Base-by-base conservation (phyloP, 2,113 vertebrate species). In the Bufo bufo region DNA sequence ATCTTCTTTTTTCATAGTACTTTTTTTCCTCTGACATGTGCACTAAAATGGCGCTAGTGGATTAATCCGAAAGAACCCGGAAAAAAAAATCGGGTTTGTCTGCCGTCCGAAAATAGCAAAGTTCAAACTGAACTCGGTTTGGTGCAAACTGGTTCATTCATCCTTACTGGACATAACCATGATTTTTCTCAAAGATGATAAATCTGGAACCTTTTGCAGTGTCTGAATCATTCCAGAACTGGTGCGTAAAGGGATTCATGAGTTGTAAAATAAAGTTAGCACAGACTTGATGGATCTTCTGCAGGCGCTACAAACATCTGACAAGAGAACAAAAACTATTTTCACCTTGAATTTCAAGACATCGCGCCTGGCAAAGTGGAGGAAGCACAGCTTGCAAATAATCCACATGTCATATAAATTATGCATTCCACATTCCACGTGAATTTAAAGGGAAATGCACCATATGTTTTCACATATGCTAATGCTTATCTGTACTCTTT, bases 311-410 rank as follows among this genome's bases (percentile, higher is more conserved):
- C 43, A 47, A 61, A 16, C 8, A 82, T 16, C 33, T 82, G 80
- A 82, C 33, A 63, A 82, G 43, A 13, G 59, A 49, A 49, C 59
- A 82, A 63, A 49, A 81, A 61, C 79, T 81, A 81, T 81, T 65
- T 65, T 82, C 59, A 82, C 80, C 59, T 82, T 82, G 59, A 82
- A 82, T 82, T 61, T 82, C 59, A 50, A 56, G 77, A 56, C 49
- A 78, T 54, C 50, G 49, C 50, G 33, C 49, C 77, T 78, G 49
- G 56, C 50, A n/a, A 23, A 19, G 20, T 4, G 50, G 13, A 5
- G 33, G 50, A 78, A 23, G 20, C 72, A 14, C 49, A 78, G n/a
- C 77, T 78, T 54, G 50, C n/a, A 78, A 56, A 56, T 54, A 78
- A 54, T 23, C 19, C 50, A n/a, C 45, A 52, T 77, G 77, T n/a